These are phyloP conservation scores for Ameiurus melas DNA, from an alignment of 2,113 vertebrate genomes.

Conservation along the genomic window DNA sequence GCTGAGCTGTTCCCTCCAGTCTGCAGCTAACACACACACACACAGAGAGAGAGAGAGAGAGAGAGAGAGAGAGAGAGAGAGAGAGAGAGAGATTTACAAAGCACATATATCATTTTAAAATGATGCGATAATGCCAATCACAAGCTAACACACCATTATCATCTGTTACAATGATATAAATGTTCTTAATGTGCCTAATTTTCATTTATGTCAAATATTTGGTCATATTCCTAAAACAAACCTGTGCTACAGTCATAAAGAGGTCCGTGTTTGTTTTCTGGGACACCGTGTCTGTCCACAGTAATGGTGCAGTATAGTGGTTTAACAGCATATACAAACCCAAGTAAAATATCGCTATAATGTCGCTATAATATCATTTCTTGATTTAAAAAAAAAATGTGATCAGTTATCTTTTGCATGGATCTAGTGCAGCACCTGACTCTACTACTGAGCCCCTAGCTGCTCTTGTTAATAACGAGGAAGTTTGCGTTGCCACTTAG, in stretches of 20 bases:
- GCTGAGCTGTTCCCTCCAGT: constrained; percentile 88
- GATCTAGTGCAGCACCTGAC: not conserved
- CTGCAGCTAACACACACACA: constrained; percentile 67
- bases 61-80: too few species aligned
- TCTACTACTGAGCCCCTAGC: not conserved
- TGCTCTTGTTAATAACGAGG: not conserved
- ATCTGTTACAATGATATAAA: not conserved
- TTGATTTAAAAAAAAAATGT: too few species aligned
- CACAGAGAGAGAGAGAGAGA: too few species aligned
- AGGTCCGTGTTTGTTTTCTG: not conserved
- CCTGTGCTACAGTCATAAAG: not conserved
- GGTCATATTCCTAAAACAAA: not conserved
- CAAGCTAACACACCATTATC: not conserved
- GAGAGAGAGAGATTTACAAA: not conserved
- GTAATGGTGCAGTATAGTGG: not conserved
- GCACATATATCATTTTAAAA: not conserved
- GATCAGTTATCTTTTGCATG: not conserved
- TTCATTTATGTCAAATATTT: not conserved
- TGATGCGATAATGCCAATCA: not conserved
- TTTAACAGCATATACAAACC: not conserved
- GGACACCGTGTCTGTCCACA: too few species aligned
- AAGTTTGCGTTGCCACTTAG: not conserved
- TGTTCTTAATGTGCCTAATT: not conserved
- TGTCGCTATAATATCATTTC: too few species aligned
- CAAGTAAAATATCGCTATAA: not conserved